Evolutionary conservation across 2,888 invertebrate species (phyloP).

Genomic region (Lithosia quadra): DNA sequence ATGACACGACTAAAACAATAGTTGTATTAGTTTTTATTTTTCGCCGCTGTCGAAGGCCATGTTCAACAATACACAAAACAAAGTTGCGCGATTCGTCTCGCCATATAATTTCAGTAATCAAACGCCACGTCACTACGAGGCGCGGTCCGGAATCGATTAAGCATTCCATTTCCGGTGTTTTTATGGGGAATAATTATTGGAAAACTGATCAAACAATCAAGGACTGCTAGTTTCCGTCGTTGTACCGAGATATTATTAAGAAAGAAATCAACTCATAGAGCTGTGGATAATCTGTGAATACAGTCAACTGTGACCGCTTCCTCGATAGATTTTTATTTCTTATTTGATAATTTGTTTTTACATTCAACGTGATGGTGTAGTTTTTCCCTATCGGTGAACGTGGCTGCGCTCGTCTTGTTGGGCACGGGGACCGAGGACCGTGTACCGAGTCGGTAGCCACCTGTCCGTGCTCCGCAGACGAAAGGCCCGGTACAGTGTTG

Average conservation of each 20-base stretch:
- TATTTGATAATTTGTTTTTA: slow-evolving; percentile 84
- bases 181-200: slow-evolving; percentile 81
- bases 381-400: slow-evolving; percentile 67
- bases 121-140: slow-evolving; percentile 81
- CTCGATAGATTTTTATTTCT: slow-evolving; percentile 82
- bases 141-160: slow-evolving; percentile 83
- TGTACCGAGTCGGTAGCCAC: slow-evolving; percentile 57
- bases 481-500: slow-evolving; percentile 74
- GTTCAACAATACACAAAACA: slow-evolving; percentile 82
- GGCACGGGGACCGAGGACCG: slow-evolving; percentile 43
- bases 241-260: slow-evolving; percentile 70
- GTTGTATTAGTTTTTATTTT: slow-evolving; percentile 85
- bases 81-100: slow-evolving; percentile 80
- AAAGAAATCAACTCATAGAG: slow-evolving; percentile 76
- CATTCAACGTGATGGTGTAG: slow-evolving; percentile 73
- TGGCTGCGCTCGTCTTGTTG: slow-evolving; percentile 67
- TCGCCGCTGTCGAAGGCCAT: slow-evolving; percentile 76
- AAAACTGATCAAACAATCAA: slow-evolving; percentile 83
- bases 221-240: slow-evolving; percentile 77
- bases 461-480: slow-evolving; percentile 67
- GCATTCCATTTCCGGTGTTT: slow-evolving; percentile 84
- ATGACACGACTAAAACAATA: slow-evolving; percentile 85
- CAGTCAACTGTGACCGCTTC: slow-evolving; percentile 85
- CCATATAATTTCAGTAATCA: slow-evolving; percentile 85
- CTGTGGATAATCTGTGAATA: slow-evolving; percentile 81